Evolutionary conservation across 2,797 vertebrate genomes (phyloP).

Genomic region (Coregonus sp.): DNA sequence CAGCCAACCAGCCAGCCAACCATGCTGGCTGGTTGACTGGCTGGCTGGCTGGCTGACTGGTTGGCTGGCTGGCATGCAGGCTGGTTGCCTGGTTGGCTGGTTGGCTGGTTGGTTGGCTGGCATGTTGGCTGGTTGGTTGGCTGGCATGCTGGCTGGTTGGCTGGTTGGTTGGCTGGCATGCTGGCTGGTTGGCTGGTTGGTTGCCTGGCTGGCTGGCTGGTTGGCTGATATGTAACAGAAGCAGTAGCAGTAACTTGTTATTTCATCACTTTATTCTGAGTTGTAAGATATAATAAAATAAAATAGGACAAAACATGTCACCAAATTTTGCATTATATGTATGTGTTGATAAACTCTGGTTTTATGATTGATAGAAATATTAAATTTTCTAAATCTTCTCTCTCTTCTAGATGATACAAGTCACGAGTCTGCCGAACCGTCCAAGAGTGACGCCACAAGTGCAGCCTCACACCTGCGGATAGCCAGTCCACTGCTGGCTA

Average conservation of each 20-base stretch:
- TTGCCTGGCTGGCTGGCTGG: neutral
- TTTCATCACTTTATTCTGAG: neutral
- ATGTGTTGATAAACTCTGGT: neutral
- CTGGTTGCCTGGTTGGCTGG: too few relatives aligned
- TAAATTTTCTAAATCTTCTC: slow-evolving; percentile 7
- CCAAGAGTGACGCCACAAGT: slow-evolving; percentile 89
- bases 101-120: too few relatives aligned
- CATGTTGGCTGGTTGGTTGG: neutral
- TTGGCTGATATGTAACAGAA: neutral
- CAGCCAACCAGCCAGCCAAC: too few relatives aligned
- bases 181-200: too few relatives aligned
- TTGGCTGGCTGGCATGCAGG: too few relatives aligned
- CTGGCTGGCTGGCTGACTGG: neutral
- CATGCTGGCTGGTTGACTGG: too few relatives aligned
- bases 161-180: too few relatives aligned
- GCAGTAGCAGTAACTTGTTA: slow-evolving; percentile 5
- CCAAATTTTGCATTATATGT: neutral
- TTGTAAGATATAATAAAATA: neutral
- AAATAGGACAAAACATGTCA: neutral
- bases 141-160: too few relatives aligned
- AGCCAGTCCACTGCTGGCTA: slow-evolving; percentile 83
- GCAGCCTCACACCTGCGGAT: slow-evolving; percentile 84
- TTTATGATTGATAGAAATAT: neutral
- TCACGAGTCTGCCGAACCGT: slow-evolving; percentile 97
- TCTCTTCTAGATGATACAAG: slow-evolving; percentile 89